These are phyloP conservation scores for Rotaria socialis DNA, from an alignment of 2,888 invertebrate species.

Conservation along the genomic window DNA sequence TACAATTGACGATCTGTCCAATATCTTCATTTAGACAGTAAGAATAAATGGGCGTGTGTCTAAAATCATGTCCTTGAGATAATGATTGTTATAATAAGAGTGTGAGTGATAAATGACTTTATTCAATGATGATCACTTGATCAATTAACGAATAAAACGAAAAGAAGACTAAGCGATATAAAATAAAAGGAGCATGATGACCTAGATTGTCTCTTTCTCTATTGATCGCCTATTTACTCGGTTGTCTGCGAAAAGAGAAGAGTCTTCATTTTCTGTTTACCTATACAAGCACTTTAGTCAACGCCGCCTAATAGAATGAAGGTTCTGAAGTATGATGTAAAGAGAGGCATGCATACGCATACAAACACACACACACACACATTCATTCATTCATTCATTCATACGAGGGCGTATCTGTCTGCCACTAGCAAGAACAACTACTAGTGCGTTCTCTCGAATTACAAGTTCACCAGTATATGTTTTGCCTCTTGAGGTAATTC, in stretches of 20 bases:
- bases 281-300: background rate
- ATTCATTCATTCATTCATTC: too few species aligned
- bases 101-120: background rate
- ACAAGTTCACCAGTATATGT: background rate
- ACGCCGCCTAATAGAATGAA: conserved; percentile 1
- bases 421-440: conserved; percentile 7
- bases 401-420: conserved; percentile 25
- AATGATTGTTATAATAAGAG: background rate
- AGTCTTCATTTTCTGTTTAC: conserved; percentile 7
- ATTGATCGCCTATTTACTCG: conserved; percentile 2
- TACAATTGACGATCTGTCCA: background rate
- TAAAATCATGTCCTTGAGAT: conserved; percentile 22
- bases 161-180: background rate
- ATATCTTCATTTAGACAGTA: background rate
- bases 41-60: background rate
- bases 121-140: conserved; percentile 4
- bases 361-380: background rate
- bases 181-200: conserved; percentile 13
- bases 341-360: background rate
- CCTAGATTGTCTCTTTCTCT: background rate
- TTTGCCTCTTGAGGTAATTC: conserved; percentile 15
- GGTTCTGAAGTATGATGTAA: conserved; percentile 10
- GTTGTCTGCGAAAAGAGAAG: conserved; percentile 20
- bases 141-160: background rate
- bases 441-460: conserved; percentile 2